Base-by-base conservation (phyloP, 2,888 invertebrate species). In the Pterostichus niger region DNA sequence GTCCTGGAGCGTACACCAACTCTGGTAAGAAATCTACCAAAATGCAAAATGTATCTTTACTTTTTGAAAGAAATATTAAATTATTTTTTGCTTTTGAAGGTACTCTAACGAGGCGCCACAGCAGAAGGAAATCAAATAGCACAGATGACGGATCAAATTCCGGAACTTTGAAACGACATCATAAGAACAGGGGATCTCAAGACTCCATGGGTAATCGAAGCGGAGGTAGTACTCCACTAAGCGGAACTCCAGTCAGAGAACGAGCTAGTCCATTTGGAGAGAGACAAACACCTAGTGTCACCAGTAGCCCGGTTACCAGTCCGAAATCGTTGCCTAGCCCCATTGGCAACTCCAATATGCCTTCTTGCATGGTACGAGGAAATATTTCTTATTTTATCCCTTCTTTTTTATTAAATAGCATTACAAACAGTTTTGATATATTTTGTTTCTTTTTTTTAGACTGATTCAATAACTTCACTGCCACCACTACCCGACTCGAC, bases 121-220 rank as follows among this genome's bases (percentile, higher is more conserved):
- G 91, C 86, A 89, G 92, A 35, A 89, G 92, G 85, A 90, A 90
- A 88, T 90, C 89, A 1, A 88, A 87, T 85, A 88, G 88, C 24
- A 88, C 88, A 9, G 90, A 90, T 83, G 89, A 89, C 82, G 84
- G 90, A 88, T 49, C 91, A 88, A 84, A 85, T 79, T 85, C 86
- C 0, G 92, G 90, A 5, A 92, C 92, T 3, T 86, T 92, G 40
- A 92, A 93, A 87, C 89, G 95, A 85, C 91, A 95, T 91, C 91
- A 93, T 89, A 91, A 91, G 83, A 87, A 90, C 56, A 89, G 91
- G 85, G 91, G 91, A 13, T 87, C 89, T 3, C 88, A 91, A 6
- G 91, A 91, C 85, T 91, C 91, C 0, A 90, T 91, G 86, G 89
- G 89, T 17, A 90, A 90, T 71, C 87, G 91, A 78, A 92, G 91